Percentiles rank a stretch among this genome's conserved stretches.
phyloP scores from a whole-genome alignment of 1,140 invertebrate species.

The Zaprionus davidi region DNA sequence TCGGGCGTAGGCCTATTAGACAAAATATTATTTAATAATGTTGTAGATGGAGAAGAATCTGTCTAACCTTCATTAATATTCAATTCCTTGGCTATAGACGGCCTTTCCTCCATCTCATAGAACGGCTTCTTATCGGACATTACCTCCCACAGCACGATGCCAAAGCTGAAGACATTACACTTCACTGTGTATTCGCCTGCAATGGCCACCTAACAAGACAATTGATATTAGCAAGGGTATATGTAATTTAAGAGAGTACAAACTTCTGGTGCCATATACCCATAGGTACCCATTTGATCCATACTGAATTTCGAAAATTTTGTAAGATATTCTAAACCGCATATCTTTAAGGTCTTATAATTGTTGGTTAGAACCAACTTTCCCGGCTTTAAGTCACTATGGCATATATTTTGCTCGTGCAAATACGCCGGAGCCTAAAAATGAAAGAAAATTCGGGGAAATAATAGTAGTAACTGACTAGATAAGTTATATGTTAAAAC shows the following conservation, averaged over 20 bases:
- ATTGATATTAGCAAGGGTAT: background rate
- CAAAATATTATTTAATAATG: background rate
- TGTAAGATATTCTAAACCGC: no score
- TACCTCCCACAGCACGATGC: background rate
- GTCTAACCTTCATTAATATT: background rate
- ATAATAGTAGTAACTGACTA: background rate
- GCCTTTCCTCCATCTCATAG: background rate
- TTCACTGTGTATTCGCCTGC: background rate
- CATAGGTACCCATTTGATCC: accelerated
- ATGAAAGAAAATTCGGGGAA: no score
- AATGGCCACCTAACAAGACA: background rate
- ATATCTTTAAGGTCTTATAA: slow-evolving; percentile 1
- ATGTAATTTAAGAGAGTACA: background rate
- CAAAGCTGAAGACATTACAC: background rate
- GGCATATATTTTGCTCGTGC: background rate
- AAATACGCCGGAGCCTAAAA: background rate
- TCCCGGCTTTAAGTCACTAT: background rate
- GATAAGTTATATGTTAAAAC: background rate
- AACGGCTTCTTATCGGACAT: background rate
- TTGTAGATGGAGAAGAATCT: background rate
- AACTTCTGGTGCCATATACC: background rate
- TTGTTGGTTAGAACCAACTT: background rate
- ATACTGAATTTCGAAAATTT: no score
- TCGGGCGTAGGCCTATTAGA: background rate
- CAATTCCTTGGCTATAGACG: background rate